A percentile compares a stretch with the other conserved stretches of the same genome.
phyloP scores from a whole-genome alignment of 2,797 vertebrate genomes.

The Peromyscus eremicus region DNA sequence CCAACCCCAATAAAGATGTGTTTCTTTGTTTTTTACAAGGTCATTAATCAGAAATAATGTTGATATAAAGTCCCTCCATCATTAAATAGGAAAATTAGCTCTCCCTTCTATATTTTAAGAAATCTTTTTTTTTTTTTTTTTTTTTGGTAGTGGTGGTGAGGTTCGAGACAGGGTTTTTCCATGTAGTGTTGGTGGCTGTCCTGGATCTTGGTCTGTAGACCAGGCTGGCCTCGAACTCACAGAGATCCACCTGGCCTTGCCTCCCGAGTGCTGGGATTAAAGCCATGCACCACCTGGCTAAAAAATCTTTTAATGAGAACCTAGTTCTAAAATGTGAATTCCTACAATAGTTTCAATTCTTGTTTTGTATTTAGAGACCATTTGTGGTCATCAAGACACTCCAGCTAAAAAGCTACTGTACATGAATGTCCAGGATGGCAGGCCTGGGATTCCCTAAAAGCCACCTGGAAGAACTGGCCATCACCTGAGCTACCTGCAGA shows the following conservation, averaged over 20 bases:
- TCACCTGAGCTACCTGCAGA: not conserved
- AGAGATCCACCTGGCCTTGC: too few relatives aligned
- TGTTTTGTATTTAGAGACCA: slow-evolving; percentile 18
- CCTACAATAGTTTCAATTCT: slow-evolving; percentile 26
- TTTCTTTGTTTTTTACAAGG: slow-evolving; percentile 8
- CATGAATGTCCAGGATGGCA: not conserved
- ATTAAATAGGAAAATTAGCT: slow-evolving; percentile 32
- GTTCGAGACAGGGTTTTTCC: too few relatives aligned
- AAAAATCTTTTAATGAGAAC: slow-evolving; percentile 42
- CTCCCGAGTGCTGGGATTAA: too few relatives aligned
- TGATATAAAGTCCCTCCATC: slow-evolving; percentile 37
- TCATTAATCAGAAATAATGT: slow-evolving; percentile 4
- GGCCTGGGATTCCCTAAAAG: not conserved
- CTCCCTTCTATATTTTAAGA: slow-evolving; percentile 42
- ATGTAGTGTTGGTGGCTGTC: too few relatives aligned
- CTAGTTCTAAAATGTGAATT: not conserved
- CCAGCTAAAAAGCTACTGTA: not conserved
- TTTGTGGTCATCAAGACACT: not conserved
- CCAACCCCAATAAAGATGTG: not conserved
- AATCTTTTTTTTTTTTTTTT: not conserved
- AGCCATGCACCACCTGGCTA: too few relatives aligned
- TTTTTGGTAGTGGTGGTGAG: too few relatives aligned
- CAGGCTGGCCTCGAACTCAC: too few relatives aligned
- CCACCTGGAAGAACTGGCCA: not conserved
- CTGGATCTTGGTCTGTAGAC: too few relatives aligned